Evolutionary conservation across 2,113 vertebrate species (phyloP).

Genomic region (Embiotoca jacksoni): DNA sequence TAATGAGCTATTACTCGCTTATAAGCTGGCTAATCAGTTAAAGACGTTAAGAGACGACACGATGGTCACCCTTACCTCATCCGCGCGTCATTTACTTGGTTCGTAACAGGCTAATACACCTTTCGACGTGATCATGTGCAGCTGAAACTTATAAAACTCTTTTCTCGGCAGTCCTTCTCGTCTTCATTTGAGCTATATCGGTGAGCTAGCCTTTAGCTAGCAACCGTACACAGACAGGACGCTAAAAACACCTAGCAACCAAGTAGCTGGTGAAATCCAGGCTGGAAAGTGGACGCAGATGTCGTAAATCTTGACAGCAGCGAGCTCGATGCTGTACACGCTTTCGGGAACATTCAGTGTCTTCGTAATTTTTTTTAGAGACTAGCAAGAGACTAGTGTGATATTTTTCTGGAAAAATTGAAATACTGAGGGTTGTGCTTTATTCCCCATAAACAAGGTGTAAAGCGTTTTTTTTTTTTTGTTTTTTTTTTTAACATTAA

Average conservation of each 20-base stretch:
- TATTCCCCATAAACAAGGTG: too few species aligned
- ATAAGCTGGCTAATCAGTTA: conserved; percentile 39
- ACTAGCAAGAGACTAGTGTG: too few species aligned
- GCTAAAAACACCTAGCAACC: conserved; percentile 76
- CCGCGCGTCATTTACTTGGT: background rate
- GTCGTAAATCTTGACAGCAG: conserved; percentile 42
- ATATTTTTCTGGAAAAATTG: too few species aligned
- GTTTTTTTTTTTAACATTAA: too few species aligned
- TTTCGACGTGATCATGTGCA: background rate
- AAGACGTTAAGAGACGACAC: background rate
- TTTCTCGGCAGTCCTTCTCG: background rate
- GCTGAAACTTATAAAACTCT: background rate
- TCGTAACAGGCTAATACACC: rapidly evolving
- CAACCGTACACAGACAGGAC: conserved; percentile 71
- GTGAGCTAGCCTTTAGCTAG: conserved; percentile 61
- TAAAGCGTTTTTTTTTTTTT: too few species aligned
- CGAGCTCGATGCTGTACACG: too few species aligned
- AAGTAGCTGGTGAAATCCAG: background rate
- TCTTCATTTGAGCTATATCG: background rate
- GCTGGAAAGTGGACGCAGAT: conserved; percentile 52
- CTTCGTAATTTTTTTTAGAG: too few species aligned
- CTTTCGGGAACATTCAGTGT: too few species aligned
- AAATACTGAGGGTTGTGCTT: too few species aligned
- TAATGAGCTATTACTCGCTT: conserved; percentile 3
- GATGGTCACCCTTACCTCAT: conserved; percentile 33